Evolutionary conservation across 2,888 invertebrate species (phyloP), one percentile per base, ranked within the genome.

Genomic region (Aphodius granarius): DNA sequence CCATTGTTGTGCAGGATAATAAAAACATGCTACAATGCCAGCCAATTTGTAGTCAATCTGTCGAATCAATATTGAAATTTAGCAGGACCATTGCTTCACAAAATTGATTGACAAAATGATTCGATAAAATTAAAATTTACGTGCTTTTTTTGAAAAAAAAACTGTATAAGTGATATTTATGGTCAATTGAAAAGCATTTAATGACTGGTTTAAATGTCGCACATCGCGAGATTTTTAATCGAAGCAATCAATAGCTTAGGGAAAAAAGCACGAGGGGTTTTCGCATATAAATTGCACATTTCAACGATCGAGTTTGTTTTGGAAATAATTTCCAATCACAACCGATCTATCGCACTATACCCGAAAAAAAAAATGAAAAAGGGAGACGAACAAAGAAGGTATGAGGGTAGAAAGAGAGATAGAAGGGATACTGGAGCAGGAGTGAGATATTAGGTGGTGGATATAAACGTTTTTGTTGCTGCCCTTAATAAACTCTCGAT

Each of bases 251-350:
- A 13, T 13, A 9, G 43, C 43, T 13, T 43, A 43, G 43, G 43
- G 43, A 13, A 43, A n/a, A 43, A 43, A 43, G 43, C 43, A 13
- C 43, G 43, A 43, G 43, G 6, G 43, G n/a, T n/a, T n/a, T 81
- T 79, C 79, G 78, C 79, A 79, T 81, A 80, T 80, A 80, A 78
- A 80, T 80, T 79, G 77, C 80, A 78, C 75, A 78, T 78, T 78
- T 77, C 72, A 73, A 75, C 72, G 71, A 72, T 13, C 66, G 73
- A 72, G 73, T 77, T 77, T 43, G 43, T 43, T 43, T 43, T 43
- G 43, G 43, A 6, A 9, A 73, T 75, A 77, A 77, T 73, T 77
- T 77, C 77, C 77, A 75, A 77, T 77, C 77, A 77, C 43, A 13
- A 6, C 43, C 43, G 43, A 43, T 43, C 43, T 43, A 43, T 43